phyloP scores from a whole-genome alignment of 2,888 invertebrate genomes.

The Limnephilus lunatus region DNA sequence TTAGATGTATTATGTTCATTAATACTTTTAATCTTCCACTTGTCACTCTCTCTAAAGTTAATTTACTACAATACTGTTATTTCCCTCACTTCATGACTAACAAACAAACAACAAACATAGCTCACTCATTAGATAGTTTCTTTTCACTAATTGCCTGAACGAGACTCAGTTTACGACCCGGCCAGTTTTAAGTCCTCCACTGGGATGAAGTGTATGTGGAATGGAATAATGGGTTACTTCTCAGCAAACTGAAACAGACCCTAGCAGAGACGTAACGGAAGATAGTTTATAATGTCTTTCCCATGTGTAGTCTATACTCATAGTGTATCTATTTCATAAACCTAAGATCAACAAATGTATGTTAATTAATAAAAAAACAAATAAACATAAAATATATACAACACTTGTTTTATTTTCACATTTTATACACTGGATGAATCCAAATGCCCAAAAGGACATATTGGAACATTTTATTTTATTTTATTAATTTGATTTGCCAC shows the following conservation, averaged over 20 bases:
- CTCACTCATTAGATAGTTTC: constrained; percentile 38
- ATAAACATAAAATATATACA: constrained; percentile 60
- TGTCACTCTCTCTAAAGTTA: neutral
- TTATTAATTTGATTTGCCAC: neutral
- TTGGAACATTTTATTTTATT: neutral
- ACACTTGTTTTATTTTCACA: constrained; percentile 57
- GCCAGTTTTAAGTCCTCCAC: neutral
- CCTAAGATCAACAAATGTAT: constrained; percentile 66
- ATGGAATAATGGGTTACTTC: neutral
- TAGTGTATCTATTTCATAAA: constrained; percentile 66
- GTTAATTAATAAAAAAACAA: constrained; percentile 66
- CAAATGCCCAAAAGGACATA: neutral
- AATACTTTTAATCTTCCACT: constrained; percentile 46
- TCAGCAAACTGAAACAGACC: constrained; percentile 7
- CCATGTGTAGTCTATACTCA: constrained; percentile 65
- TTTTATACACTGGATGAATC: constrained; percentile 1
- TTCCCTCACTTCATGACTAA: neutral
- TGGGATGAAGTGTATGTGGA: neutral
- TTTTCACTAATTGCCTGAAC: constrained; percentile 14
- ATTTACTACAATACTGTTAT: neutral
- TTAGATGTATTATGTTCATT: constrained; percentile 60
- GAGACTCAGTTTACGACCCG: constrained; percentile 27
- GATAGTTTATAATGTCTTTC: constrained; percentile 61
- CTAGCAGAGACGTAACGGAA: constrained; percentile 43
- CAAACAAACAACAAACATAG: neutral